Base-by-base conservation (phyloP, 92 coral and sea anemone genomes). In the Blastomussa wellsi region DNA sequence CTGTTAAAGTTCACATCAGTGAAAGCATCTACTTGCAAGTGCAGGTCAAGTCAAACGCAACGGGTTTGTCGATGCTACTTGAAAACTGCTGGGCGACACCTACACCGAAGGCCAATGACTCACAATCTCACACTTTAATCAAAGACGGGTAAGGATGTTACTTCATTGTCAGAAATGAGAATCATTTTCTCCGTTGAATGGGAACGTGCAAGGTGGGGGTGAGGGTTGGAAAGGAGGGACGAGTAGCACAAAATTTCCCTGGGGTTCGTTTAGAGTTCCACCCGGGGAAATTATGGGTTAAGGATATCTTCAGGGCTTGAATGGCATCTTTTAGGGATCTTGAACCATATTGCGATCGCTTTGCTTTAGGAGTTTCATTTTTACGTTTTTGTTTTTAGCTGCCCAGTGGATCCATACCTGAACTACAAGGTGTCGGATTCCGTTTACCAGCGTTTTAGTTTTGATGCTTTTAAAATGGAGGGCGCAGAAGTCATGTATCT, bases 71-170 rank as follows among this genome's bases (percentile, higher is more conserved):
- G 17, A 76, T 94, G 70, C 87, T 90, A 29, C 88, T 94, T 1
- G 94, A 94, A 51, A 84, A 87, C 68, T 94, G 98, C 80, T 86
- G 87, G 66, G 98, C 98, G 1, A 92, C 98, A 51, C 92, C 98
- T 7, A 65, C 95, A 15, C 31, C 59, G 19, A 83, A 88, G 44
- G 79, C 87, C 12, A 89, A 83, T 70, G 87, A 85, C 78, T 44
- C 66, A 15, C n/a, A 5, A 11, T 52, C 33, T 0, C 78, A 94
- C 76, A 16, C 59, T 16, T 77, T 94, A 17, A 85, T 94, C 32
- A 90, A 86, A 57, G 87, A 94, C 24, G 98, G 98, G 98, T 94
- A 71, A 42, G 95, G 16, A 78, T 29, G 10, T 41, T 11, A 29
- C 10, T n/a, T 39, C 5, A 16, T n/a, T n/a, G n/a, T n/a, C n/a